Base-by-base conservation (phyloP, 2,888 invertebrate species). In the Branchellion lobata region DNA sequence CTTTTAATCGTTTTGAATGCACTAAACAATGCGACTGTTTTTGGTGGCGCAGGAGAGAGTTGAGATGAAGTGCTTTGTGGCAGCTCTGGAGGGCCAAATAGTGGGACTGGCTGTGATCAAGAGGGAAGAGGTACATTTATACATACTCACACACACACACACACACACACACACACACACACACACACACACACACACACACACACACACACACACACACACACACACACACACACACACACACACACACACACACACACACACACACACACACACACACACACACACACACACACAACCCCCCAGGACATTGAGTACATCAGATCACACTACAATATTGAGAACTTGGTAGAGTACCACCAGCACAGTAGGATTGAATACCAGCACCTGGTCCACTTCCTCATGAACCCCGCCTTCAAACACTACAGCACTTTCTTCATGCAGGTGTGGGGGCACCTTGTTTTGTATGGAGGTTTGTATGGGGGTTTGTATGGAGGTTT, bases 361-460 rank as follows among this genome's bases (percentile, higher is more conserved):
- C 87, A 88, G 80, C 88, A 88, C 82, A 84, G 84, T 69, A 82
- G 87, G 68, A 83, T 84, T 24, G 87, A 88, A 72, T 88, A 88
- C 83, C 86, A 85, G 1, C 86, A 86, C 79, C 84, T 88, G 0
- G 85, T 87, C 80, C 87, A 88, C 82, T 86, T 86, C 83, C 86
- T 86, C 24, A 81, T 88, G 65, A 87, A 87, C 81, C 88, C 88
- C 14, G 84, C 87, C 76, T 88, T 88, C 83, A 82, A 83, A 29
- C 86, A 86, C 81, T 84, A 86, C 68, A 85, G 86, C 51, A 87
- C 87, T 81, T 84, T 85, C 78, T 88, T 88, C 82, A 83, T 88
- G 31, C 87, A 87, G 85, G 93, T 93, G 21, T 36, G 27, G 34
- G 24, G 40, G 40, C n/a, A n/a, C n/a, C n/a, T n/a, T n/a, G n/a